Evolutionary conservation across 2,113 vertebrate species (phyloP).

Genomic region (Brachyhypopomus occidentalis): DNA sequence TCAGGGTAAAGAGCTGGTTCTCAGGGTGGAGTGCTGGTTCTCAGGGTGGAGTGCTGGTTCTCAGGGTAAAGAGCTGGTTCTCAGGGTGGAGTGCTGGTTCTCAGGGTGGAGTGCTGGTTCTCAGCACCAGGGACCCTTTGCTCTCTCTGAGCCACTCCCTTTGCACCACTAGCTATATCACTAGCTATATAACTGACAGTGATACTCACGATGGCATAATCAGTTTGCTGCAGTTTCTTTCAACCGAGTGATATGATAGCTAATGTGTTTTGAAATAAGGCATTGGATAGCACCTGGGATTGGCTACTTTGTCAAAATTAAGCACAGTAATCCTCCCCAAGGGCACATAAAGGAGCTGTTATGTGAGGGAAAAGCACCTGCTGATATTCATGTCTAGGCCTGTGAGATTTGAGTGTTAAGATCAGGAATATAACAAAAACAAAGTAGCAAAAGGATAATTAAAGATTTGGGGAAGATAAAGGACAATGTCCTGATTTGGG

Average conservation of each 20-base stretch:
- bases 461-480: neutral
- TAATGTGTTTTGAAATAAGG: slow-evolving; percentile 18
- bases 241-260: neutral
- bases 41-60: too few relatives aligned
- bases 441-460: neutral
- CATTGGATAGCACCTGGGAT: slow-evolving; percentile 17
- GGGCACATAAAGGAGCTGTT: slow-evolving; percentile 12
- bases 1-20: too few relatives aligned
- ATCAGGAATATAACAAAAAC: slow-evolving; percentile 11
- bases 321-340: neutral
- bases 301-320: slow-evolving; percentile 9
- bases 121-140: neutral
- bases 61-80: too few relatives aligned
- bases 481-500: neutral
- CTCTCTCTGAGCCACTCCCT: slow-evolving; percentile 18
- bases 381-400: slow-evolving; percentile 11
- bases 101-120: too few relatives aligned
- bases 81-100: too few relatives aligned
- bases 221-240: neutral
- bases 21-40: too few relatives aligned
- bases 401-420: slow-evolving; percentile 21
- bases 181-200: neutral
- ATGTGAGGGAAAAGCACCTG: neutral
- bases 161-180: neutral
- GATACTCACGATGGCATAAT: slow-evolving; percentile 1